Evolutionary conservation across 37 sponge, comb jelly and placozoan species (phyloP).

Genomic region (Halisarca cf. caerulea): DNA sequence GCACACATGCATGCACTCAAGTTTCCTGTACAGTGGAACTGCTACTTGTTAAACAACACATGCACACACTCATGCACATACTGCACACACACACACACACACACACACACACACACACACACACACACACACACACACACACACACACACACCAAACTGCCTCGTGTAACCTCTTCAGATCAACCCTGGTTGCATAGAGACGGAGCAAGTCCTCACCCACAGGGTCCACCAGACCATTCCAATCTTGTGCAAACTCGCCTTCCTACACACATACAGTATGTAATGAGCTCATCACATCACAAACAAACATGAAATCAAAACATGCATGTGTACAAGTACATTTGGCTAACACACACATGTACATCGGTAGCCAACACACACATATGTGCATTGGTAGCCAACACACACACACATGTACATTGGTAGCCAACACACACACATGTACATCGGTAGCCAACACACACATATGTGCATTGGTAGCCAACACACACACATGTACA

Average conservation of each 20-base stretch:
- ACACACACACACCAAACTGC: slow-evolving; percentile 29
- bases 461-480: slow-evolving; percentile 10
- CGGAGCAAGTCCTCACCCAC: not conserved
- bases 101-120: slow-evolving; percentile 25
- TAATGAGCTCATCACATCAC: too few species aligned
- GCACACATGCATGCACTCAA: too few species aligned
- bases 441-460: too few species aligned
- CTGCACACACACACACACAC: slow-evolving; percentile 40
- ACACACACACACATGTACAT: slow-evolving; percentile 30
- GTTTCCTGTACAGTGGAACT: not conserved
- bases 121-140: slow-evolving; percentile 25
- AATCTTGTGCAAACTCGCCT: not conserved
- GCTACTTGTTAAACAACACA: not conserved
- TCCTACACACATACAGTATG: too few species aligned
- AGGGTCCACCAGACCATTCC: not conserved
- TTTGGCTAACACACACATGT: not conserved
- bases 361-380: not conserved
- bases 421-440: not conserved
- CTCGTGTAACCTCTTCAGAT: slow-evolving; percentile 1
- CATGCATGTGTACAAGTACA: too few species aligned
- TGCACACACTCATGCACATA: slow-evolving; percentile 12
- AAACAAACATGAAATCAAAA: too few species aligned
- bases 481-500: not conserved
- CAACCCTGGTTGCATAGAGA: not conserved
- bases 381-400: not conserved